These are phyloP conservation scores for Corydoras sp. DNA, from an alignment of 2,113 vertebrate species.

Conservation along the genomic window DNA sequence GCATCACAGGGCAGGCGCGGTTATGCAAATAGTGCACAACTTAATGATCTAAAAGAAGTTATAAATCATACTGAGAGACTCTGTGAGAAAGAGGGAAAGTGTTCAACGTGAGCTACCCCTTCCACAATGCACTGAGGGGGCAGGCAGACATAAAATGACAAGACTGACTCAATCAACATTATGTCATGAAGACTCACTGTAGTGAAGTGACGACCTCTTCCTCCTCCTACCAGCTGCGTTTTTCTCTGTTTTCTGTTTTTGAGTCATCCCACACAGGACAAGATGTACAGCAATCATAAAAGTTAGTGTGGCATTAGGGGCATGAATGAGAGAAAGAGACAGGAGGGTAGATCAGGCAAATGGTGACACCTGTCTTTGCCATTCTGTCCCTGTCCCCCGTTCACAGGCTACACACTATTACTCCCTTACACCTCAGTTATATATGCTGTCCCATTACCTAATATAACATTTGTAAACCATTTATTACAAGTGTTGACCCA, in stretches of 20 bases:
- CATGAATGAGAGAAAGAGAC: no score
- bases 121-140: conserved; percentile 61
- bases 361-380: no score
- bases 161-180: conserved; percentile 70
- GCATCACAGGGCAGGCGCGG: conserved; percentile 39
- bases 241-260: conserved; percentile 39
- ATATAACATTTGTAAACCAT: no score
- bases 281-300: no score
- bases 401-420: no score
- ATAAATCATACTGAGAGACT: conserved; percentile 67
- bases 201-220: conserved; percentile 67
- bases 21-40: conserved; percentile 58
- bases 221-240: conserved; percentile 21
- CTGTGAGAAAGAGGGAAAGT: conserved; percentile 42
- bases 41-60: conserved; percentile 67
- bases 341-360: no score
- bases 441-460: no score
- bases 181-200: conserved; percentile 67
- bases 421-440: no score
- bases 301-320: no score
- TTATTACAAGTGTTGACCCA: no score
- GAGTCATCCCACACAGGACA: neutral
- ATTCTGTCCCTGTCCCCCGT: no score
- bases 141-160: conserved; percentile 55
- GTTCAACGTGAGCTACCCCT: conserved; percentile 7